Base-by-base conservation (phyloP, 37 sponge, comb jelly and placozoan species). In the Spongilla lacustris region DNA sequence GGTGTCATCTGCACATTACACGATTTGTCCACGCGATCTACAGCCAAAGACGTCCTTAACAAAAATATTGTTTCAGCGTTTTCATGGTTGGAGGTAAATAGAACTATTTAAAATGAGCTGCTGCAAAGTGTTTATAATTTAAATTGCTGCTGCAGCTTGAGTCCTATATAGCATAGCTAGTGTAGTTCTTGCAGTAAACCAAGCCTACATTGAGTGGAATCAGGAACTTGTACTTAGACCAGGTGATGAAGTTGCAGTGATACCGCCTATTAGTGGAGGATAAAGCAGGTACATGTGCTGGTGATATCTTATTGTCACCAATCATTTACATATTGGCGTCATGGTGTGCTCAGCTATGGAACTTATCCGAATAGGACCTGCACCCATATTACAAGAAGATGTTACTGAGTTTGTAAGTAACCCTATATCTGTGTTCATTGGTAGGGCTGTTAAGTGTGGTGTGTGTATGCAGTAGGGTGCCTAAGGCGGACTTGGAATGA, bases 261-360 rank as follows among this genome's bases (percentile, higher is more conserved):
- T 97, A 14, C 97, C 97, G n/a, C 97, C 97, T n/a, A 92, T 97
- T 14, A 92, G 95, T 85, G 97, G 97, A 67, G 97, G 97, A 32
- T 97, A 76, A 85, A 21, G 26, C 34, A 22, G 30, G 25, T 81
- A 80, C 22, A 37, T 30, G 26, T 21, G 19, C 66, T 66, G 25
- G 19, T 29, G 14, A 67, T 33, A n/a, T 11, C 34, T 67, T 2
- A 27, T 67, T 36, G n/a, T n/a, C n/a, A n/a, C n/a, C n/a, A n/a
- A n/a, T 28, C 31, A 11, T 76, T 26, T 14, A 23, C 66, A 4
- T 29, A 28, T 35, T 50, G 8, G 50, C n/a, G 11, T 2, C 24
- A 35, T 69, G 22, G 13, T 66, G 50, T 24, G 88, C 25, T 34
- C 67, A 58, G 41, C 29, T n/a, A 36, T 25, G 21, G 35, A 89